Conservation (phyloP, 1,140 invertebrate genomes). For the Drosophila nebulosa region DNA sequence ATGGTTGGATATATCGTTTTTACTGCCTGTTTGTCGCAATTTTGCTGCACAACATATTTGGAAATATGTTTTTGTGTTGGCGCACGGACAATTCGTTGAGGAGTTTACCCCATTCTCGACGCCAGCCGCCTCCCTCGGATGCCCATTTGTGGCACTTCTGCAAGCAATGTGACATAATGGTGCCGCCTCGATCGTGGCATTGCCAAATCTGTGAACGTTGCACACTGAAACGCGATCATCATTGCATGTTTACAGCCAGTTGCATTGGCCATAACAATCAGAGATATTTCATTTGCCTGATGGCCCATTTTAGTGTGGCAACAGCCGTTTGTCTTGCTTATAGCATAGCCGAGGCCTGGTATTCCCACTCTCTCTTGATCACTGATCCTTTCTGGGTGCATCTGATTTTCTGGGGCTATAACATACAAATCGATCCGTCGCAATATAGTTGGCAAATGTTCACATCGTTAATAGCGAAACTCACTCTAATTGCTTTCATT, state of each 20-base stretch:
- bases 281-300: slow-evolving; percentile 92
- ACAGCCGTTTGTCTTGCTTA: slow-evolving; percentile 85
- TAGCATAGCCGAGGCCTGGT: slow-evolving; percentile 86
- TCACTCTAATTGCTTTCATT: slow-evolving; percentile 17
- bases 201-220: slow-evolving; percentile 90
- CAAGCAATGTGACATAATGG: slow-evolving; percentile 87
- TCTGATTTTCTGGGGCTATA: neutral
- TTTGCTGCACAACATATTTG: slow-evolving; percentile 30
- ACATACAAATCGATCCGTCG: neutral
- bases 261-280: slow-evolving; percentile 95
- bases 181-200: slow-evolving; percentile 94
- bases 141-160: slow-evolving; percentile 87
- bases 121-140: slow-evolving; percentile 10
- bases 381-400: slow-evolving; percentile 8
- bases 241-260: slow-evolving; percentile 93
- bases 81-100: slow-evolving; percentile 12
- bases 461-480: slow-evolving; percentile 12
- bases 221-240: slow-evolving; percentile 95
- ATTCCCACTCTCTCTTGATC: neutral
- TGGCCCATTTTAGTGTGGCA: slow-evolving; percentile 88
- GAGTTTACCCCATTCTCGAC: neutral
- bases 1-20: slow-evolving; percentile 14
- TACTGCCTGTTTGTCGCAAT: slow-evolving; percentile 2
- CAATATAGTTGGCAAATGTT: slow-evolving; percentile 1
- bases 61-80: slow-evolving; percentile 32